Evolutionary conservation across 2,888 invertebrate genomes (phyloP), one percentile per base, ranked within the genome.

Genomic region (Byasa hedistus): DNA sequence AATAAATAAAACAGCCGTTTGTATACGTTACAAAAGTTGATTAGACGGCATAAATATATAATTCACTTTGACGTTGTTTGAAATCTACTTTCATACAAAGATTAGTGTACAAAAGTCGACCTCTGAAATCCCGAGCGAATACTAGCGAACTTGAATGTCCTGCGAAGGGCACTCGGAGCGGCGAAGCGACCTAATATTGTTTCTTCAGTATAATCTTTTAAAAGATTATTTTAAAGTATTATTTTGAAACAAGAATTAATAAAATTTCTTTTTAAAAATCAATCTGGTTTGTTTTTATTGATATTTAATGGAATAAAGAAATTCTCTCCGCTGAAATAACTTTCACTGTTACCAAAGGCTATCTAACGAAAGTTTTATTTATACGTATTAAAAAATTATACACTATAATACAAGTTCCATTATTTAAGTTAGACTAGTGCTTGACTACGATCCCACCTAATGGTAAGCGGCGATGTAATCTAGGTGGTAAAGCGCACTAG

Each of bases 51-150:
- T 21, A 23, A 23, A 54, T 10, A 21, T 54, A 15, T 23, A 54
- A 54, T 54, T 54, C 52, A 54, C 22, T 54, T 54, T 54, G 52
- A 54, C 52, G 52, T 54, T 54, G 52, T 54, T 54, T 22, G 21
- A 54, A 22, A 22, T 54, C 52, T 22, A 12, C n/a, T 21, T 22
- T 54, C 21, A 12, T 54, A 54, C 48, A 54, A 23, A 54, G 21
- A 54, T 22, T 54, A 54, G 22, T 21, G n/a, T 54, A 54, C 52
- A 22, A 54, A n/a, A 54, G 52, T 54, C 21, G 52, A 54, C 52
- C 52, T 10, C 22, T 54, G 21, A 54, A 54, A 54, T 54, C 52
- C 52, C 52, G 22, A 54, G 52, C 52, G 22, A 3, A 2, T 15
- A 3, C 22, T 12, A n/a, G 15, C n/a, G 15, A 22, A 54, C 52